Conservation (phyloP, 2,888 invertebrate species). For the Aphidoletes aphidimyza region DNA sequence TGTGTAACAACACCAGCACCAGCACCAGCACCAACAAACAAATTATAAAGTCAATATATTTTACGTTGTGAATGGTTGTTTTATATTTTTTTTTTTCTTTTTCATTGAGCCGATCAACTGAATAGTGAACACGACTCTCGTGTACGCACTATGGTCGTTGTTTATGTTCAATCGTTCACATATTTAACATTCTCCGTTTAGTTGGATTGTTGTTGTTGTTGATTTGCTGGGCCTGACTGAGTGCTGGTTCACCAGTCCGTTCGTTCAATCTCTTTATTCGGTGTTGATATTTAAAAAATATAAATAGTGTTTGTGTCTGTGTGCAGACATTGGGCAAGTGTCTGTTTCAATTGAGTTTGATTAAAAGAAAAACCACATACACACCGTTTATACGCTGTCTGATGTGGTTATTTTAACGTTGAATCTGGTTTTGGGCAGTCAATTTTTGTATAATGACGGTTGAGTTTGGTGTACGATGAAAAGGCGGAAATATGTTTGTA, state of each 20-base stretch:
- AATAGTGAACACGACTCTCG: constrained; percentile 7
- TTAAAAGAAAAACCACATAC: background rate
- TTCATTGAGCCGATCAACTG: background rate
- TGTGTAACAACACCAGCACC: background rate
- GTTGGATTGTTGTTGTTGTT: background rate
- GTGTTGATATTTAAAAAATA: background rate
- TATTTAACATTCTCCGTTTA: background rate
- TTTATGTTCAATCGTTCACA: background rate
- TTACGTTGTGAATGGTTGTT: constrained; percentile 15
- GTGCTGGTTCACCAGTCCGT: too few species aligned
- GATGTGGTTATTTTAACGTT: background rate
- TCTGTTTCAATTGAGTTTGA: background rate
- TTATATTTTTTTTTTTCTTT: too few species aligned
- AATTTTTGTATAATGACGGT: background rate
- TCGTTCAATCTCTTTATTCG: background rate
- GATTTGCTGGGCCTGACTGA: too few species aligned
- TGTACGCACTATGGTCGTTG: background rate
- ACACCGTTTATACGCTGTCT: constrained; percentile 9
- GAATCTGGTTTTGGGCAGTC: background rate
- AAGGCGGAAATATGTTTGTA: background rate
- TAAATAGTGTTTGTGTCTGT: background rate
- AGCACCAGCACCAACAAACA: background rate
- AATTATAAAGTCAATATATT: constrained; percentile 4
- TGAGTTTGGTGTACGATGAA: background rate
- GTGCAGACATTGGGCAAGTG: constrained; percentile 28